These are phyloP conservation scores for Dryobates pubescens DNA, from an alignment of 2,797 vertebrate genomes.

Conservation along the genomic window DNA sequence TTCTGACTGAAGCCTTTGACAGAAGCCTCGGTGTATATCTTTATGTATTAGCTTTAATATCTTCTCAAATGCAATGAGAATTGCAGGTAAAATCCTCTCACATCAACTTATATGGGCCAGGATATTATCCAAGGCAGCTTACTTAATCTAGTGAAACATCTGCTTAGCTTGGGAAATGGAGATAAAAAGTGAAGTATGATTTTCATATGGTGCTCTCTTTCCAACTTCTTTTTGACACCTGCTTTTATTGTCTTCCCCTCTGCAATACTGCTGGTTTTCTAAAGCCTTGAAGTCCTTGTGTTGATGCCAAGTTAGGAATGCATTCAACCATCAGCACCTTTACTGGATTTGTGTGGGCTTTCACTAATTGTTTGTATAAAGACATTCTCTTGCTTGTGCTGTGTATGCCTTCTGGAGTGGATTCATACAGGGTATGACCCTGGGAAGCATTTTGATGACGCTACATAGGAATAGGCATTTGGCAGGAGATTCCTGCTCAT, in stretches of 20 bases:
- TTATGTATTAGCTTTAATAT: background rate
- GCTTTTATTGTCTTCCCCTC: slow-evolving; percentile 1
- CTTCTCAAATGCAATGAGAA: background rate
- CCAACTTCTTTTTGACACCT: slow-evolving; percentile 29
- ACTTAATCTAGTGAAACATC: background rate
- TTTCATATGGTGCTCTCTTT: slow-evolving; percentile 59
- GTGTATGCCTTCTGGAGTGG: background rate
- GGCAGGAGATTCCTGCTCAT: background rate
- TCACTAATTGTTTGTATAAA: background rate
- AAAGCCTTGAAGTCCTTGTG: background rate
- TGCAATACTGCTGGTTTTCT: slow-evolving; percentile 6
- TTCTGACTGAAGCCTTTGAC: background rate
- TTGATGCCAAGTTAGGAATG: background rate
- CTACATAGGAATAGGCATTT: background rate
- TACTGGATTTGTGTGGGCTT: background rate
- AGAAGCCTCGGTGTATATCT: background rate
- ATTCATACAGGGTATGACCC: background rate
- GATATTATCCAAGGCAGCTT: background rate
- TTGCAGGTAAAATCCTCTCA: background rate
- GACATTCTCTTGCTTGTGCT: background rate
- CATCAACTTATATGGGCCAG: background rate
- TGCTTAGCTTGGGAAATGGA: background rate
- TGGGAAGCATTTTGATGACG: background rate
- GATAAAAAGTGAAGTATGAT: slow-evolving; percentile 36
- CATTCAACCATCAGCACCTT: background rate